These are phyloP conservation scores for Esox niger DNA, from an alignment of 2,113 vertebrate genomes.

Conservation along the genomic window DNA sequence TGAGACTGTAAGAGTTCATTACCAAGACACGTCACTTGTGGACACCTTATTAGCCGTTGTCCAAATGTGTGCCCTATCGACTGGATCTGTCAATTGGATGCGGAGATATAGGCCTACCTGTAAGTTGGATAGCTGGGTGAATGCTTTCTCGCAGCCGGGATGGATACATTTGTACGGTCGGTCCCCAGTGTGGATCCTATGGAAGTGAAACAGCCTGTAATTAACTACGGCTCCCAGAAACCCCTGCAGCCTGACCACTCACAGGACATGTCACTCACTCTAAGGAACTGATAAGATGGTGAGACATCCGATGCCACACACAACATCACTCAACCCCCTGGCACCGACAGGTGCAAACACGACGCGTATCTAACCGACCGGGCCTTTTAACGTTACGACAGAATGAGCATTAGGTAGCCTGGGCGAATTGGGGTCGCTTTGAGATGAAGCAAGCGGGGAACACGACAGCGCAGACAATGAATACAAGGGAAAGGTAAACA, in stretches of 20 bases:
- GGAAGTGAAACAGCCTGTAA: slow-evolving; percentile 12
- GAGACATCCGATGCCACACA: background rate
- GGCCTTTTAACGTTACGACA: no score
- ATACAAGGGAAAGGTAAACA: background rate
- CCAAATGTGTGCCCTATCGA: no score
- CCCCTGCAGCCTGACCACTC: background rate
- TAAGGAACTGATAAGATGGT: background rate
- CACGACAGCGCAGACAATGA: background rate
- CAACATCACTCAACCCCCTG: no score
- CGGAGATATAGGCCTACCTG: slow-evolving; percentile 72
- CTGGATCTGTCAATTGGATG: background rate
- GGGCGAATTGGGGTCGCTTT: no score
- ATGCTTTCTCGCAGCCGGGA: slow-evolving; percentile 94
- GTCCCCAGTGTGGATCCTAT: slow-evolving; percentile 96
- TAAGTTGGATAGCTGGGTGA: slow-evolving; percentile 96
- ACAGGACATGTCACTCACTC: background rate
- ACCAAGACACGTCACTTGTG: background rate
- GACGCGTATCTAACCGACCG: no score
- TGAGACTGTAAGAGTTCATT: slow-evolving; percentile 80
- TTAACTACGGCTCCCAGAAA: slow-evolving; percentile 1
- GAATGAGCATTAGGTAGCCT: no score
- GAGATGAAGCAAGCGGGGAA: no score
- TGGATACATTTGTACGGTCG: slow-evolving; percentile 97
- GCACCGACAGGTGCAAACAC: no score
- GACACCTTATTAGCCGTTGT: background rate